phyloP scores from a whole-genome alignment of 2,888 invertebrate species.

The Penaeus monodon region DNA sequence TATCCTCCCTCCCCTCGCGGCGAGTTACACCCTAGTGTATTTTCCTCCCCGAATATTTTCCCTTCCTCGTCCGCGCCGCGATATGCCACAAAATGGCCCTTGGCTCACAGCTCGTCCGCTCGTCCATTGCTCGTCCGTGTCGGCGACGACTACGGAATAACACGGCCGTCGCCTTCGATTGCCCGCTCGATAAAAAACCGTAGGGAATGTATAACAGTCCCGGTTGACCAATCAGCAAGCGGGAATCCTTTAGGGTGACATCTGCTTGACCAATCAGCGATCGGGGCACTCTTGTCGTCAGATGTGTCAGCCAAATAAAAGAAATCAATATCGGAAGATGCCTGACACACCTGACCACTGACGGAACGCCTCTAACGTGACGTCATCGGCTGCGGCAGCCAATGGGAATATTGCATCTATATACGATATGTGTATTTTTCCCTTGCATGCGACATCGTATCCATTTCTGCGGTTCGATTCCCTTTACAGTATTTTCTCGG shows the following conservation, averaged over 20 bases:
- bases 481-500: no score
- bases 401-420: background rate
- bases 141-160: no score
- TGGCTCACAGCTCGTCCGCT: no score
- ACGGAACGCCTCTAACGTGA: constrained; percentile 18
- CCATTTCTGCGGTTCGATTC: no score
- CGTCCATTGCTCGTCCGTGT: no score
- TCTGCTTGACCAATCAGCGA: constrained; percentile 32
- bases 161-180: background rate
- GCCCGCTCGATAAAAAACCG: background rate
- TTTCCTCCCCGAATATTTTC: no score
- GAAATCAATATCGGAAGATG: constrained; percentile 52
- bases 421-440: constrained; percentile 29
- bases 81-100: no score
- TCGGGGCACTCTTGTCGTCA: constrained; percentile 32
- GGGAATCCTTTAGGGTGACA: constrained; percentile 8
- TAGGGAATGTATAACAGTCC: background rate
- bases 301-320: constrained; percentile 39
- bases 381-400: constrained; percentile 32
- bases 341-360: constrained; percentile 34
- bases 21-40: no score
- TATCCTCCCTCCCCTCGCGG: background rate
- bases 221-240: constrained; percentile 21
- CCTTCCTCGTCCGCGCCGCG: no score
- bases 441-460: no score